Evolutionary conservation across 1,140 invertebrate genomes (phyloP), one percentile per base, ranked within the genome.

Genomic region (Condylostylus longicornis): DNA sequence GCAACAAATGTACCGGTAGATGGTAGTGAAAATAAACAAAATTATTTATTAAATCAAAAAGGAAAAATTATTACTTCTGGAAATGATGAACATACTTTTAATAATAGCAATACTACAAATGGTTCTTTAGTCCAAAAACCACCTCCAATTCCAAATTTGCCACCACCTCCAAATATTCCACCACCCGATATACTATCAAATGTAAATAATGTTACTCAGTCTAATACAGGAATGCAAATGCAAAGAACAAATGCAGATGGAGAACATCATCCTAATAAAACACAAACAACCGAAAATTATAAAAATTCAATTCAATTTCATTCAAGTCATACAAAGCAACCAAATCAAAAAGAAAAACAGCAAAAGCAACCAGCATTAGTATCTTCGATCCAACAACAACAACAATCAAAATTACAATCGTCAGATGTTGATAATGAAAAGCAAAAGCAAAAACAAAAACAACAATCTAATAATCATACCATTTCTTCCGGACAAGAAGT

Each of bases 231-330:
- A n/a, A n/a, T n/a, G n/a, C n/a, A n/a, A n/a, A n/a, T n/a, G 18
- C 38, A 38, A 21, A 33, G 41, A 17, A 42, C 41, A 18, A 42
- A 42, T 23, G 41, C 41, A 5, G 41, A 42, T 39, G 41, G 41
- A n/a, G 41, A 42, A 31, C 42, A 40, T 8, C 30, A 35, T 27
- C 20, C 29, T 30, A 35, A 28, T n/a, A n/a, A n/a, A n/a, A n/a
- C n/a, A n/a, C n/a, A n/a, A n/a, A n/a, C n/a, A n/a, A n/a, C n/a
- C n/a, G n/a, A n/a, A n/a, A n/a, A n/a, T n/a, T n/a, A n/a, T n/a
- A n/a, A n/a, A n/a, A n/a, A n/a, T n/a, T n/a, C n/a, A n/a, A n/a
- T n/a, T n/a, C n/a, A n/a, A n/a, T n/a, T n/a, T n/a, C n/a, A n/a
- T n/a, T n/a, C n/a, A n/a, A n/a, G n/a, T n/a, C n/a, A n/a, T n/a